A percentile compares a stretch with the other conserved stretches of the same genome.
Evolutionary conservation across 2,888 invertebrate species (phyloP).

Genomic region (Eupithecia pulchellata): DNA sequence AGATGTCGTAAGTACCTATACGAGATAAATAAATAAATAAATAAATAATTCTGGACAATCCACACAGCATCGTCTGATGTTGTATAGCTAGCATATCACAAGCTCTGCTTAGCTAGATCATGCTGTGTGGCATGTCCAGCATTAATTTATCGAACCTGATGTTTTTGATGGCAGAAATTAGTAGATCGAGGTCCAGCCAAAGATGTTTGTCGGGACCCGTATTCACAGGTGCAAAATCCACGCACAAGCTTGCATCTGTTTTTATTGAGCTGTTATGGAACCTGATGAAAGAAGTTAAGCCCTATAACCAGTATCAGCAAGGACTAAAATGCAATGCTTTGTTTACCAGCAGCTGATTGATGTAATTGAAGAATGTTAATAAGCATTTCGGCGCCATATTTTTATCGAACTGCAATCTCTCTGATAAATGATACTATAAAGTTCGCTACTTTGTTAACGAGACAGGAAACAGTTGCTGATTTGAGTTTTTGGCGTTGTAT

Average conservation of each 20-base stretch:
- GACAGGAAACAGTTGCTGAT: constrained; percentile 25
- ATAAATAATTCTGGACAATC: no score
- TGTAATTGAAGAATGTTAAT: constrained; percentile 35
- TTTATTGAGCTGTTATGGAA: constrained; percentile 33
- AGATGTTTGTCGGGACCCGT: constrained; percentile 37
- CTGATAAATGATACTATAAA: constrained; percentile 22
- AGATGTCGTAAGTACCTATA: background rate
- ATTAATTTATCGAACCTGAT: no score
- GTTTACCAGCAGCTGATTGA: constrained; percentile 30
- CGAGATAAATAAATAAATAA: no score
- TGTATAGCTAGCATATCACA: no score
- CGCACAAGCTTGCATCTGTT: constrained; percentile 41
- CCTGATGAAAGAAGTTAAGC: background rate
- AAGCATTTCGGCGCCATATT: constrained; percentile 26
- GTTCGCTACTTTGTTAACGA: constrained; percentile 12
- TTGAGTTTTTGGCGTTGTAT: constrained; percentile 13
- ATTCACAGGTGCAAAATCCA: constrained; percentile 48
- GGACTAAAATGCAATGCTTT: constrained; percentile 3
- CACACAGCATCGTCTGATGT: no score
- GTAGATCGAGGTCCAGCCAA: no score
- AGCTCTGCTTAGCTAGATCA: no score
- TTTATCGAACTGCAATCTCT: constrained; percentile 16
- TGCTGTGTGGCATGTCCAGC: no score
- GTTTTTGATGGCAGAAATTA: no score
- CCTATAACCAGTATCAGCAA: background rate